Conservation (phyloP, 2,888 invertebrate genomes). For the Cantharis flavilabris region DNA sequence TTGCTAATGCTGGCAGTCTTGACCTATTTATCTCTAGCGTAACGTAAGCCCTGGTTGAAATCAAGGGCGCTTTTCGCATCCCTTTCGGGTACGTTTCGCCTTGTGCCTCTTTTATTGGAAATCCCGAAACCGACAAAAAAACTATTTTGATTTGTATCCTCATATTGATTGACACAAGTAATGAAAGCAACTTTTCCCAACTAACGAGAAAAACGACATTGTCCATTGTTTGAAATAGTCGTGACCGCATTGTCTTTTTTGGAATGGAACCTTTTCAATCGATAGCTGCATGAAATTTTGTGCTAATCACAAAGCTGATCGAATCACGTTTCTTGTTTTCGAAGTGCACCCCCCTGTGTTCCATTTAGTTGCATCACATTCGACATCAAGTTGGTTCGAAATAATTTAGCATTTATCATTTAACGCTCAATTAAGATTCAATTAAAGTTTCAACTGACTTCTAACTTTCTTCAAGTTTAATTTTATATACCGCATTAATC, state of each 20-base stretch:
- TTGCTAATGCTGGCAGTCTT: constrained; percentile 11
- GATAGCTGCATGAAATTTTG: background rate
- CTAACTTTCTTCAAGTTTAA: background rate
- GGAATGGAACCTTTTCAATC: background rate
- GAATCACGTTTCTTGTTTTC: background rate
- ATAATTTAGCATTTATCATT: background rate
- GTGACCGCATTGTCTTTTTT: background rate
- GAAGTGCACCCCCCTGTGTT: background rate
- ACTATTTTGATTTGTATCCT: background rate
- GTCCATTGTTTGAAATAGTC: background rate
- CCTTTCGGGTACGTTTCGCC: background rate
- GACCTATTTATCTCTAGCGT: constrained; percentile 21
- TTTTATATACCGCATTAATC: background rate
- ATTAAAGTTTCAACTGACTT: background rate
- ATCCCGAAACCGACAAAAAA: background rate
- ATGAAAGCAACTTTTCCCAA: background rate
- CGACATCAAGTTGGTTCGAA: background rate
- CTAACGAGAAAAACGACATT: background rate
- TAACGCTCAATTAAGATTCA: background rate
- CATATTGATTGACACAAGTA: background rate
- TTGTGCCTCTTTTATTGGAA: background rate
- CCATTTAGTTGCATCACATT: background rate
- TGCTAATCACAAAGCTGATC: background rate
- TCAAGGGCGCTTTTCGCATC: constrained; percentile 8
- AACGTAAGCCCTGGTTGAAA: constrained; percentile 5